phyloP scores from a whole-genome alignment of 2,797 vertebrate species.

The Sparidentex hasta region DNA sequence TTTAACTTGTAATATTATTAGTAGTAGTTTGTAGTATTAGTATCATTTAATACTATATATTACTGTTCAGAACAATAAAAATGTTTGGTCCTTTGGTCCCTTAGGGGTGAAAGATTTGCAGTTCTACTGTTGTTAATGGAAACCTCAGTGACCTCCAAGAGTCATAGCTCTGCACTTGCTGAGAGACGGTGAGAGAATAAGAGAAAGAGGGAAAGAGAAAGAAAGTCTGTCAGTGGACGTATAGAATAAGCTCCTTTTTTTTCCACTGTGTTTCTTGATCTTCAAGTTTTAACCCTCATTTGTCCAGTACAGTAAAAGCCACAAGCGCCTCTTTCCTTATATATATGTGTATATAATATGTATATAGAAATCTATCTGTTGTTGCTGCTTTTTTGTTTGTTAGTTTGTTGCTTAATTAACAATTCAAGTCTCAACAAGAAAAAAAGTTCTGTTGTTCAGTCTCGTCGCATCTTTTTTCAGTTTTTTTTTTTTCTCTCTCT shows the following conservation, averaged over 20 bases:
- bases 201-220: constrained; percentile 85
- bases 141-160: constrained; percentile 87
- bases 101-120: constrained; percentile 88
- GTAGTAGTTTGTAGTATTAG: constrained; percentile 88
- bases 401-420: constrained; percentile 90
- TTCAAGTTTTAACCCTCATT: constrained; percentile 91
- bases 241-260: constrained; percentile 81
- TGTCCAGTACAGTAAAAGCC: constrained; percentile 89
- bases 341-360: constrained; percentile 90
- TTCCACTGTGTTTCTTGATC: constrained; percentile 86
- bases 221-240: constrained; percentile 85
- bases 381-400: constrained; percentile 88
- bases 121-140: constrained; percentile 87
- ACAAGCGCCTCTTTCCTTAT: constrained; percentile 87
- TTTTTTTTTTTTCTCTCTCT: constrained; percentile 62
- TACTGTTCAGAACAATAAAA: constrained; percentile 90
- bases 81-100: constrained; percentile 92
- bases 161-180: constrained; percentile 86
- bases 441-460: constrained; percentile 86
- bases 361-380: constrained; percentile 91
- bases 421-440: constrained; percentile 89
- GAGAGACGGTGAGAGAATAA: constrained; percentile 83
- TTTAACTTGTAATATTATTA: constrained; percentile 88
- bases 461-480: constrained; percentile 78
- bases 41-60: constrained; percentile 90